These are phyloP conservation scores for Malacoctenus gilli DNA, from an alignment of 2,797 vertebrate species.

Conservation along the genomic window DNA sequence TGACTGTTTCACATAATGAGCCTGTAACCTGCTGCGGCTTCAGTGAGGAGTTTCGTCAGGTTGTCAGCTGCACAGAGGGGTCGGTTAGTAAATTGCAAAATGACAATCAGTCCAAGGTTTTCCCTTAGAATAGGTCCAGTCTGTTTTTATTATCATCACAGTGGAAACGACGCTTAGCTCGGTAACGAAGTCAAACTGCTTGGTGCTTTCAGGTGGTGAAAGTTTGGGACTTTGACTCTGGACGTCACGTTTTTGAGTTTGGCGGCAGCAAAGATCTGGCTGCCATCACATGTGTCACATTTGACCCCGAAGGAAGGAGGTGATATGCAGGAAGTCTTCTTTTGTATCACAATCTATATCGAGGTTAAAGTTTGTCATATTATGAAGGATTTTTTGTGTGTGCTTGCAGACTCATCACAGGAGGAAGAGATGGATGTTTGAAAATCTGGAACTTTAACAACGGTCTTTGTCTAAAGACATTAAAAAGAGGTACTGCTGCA, in stretches of 20 bases:
- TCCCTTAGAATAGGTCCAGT: not conserved
- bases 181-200: not conserved
- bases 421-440: slow-evolving; percentile 79
- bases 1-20: slow-evolving; percentile 80
- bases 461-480: slow-evolving; percentile 72
- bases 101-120: slow-evolving; percentile 9
- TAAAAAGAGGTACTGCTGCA: slow-evolving; percentile 78
- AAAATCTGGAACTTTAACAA: slow-evolving; percentile 83
- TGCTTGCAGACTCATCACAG: slow-evolving; percentile 77
- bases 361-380: too few species aligned
- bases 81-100: slow-evolving; percentile 79
- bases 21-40: slow-evolving; percentile 82
- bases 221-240: slow-evolving; percentile 84
- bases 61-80: slow-evolving; percentile 84
- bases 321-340: slow-evolving; percentile 30
- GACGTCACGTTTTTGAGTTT: slow-evolving; percentile 80
- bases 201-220: slow-evolving; percentile 73
- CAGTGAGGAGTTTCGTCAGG: slow-evolving; percentile 81
- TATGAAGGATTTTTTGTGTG: too few species aligned
- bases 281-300: slow-evolving; percentile 80
- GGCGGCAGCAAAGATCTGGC: slow-evolving; percentile 61
- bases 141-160: not conserved
- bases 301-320: slow-evolving; percentile 81
- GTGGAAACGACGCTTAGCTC: not conserved
- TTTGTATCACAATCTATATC: too few species aligned